Percentiles rank a stretch among this genome's conserved stretches.
These are phyloP conservation scores for Petrocephalus schoutedeni DNA, from an alignment of 2,797 vertebrate genomes.

Conservation along the genomic window DNA sequence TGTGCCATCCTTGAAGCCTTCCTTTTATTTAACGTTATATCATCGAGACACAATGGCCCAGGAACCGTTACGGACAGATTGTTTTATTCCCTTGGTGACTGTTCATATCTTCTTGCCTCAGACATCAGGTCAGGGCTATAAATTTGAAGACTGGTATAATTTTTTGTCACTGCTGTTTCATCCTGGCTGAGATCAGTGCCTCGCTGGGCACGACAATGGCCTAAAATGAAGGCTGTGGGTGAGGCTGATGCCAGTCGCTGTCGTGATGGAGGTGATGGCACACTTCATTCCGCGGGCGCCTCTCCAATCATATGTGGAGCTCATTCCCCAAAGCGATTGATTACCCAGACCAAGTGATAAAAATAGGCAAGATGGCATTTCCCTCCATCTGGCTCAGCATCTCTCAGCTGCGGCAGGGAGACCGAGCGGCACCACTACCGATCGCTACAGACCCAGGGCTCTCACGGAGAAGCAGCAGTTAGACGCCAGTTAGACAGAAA, in stretches of 20 bases:
- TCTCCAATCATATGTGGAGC: background rate
- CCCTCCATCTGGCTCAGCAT: background rate
- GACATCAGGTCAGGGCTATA: background rate
- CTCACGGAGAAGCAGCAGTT: background rate
- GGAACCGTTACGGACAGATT: background rate
- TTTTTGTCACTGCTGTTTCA: background rate
- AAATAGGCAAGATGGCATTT: background rate
- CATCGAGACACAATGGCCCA: background rate
- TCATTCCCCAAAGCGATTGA: conserved; percentile 7
- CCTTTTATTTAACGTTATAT: background rate
- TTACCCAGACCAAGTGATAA: background rate
- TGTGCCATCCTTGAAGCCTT: background rate
- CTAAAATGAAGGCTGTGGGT: background rate
- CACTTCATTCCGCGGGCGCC: background rate
- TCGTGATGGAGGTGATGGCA: background rate
- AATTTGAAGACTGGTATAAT: background rate
- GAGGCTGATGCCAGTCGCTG: background rate
- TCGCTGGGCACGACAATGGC: background rate
- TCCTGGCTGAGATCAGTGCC: background rate
- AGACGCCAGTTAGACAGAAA: background rate
- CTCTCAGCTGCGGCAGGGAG: background rate
- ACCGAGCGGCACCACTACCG: background rate
- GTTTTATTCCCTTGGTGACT: background rate
- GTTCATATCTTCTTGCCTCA: background rate
- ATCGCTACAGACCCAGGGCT: background rate